Percentiles rank a stretch among this genome's conserved stretches.
Evolutionary conservation across 2,113 vertebrate genomes (phyloP).

Genomic region (Noturus placidus): DNA sequence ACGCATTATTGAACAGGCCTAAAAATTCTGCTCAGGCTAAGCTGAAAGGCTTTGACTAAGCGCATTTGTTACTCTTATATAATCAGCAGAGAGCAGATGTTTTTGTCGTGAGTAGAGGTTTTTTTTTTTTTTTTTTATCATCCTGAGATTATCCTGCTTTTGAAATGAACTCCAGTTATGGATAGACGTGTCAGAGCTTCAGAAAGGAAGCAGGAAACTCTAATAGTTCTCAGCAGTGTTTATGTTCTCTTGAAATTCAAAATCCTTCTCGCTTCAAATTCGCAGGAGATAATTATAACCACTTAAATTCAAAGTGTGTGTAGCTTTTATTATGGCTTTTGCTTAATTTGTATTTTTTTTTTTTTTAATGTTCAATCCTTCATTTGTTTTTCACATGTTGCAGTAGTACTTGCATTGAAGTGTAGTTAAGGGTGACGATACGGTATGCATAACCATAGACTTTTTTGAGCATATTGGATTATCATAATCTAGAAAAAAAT

Average conservation of each 20-base stretch:
- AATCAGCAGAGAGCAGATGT: slow-evolving; percentile 20
- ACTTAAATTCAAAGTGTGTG: not conserved
- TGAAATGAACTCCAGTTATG: not conserved
- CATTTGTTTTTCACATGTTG: not conserved
- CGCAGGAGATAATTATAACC: not conserved
- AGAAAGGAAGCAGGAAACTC: not conserved
- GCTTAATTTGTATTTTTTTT: not conserved
- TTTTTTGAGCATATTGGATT: not conserved
- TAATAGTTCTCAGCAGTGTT: not conserved
- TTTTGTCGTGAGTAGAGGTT: not conserved
- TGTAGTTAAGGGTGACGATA: not conserved
- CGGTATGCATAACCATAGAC: not conserved
- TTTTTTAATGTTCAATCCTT: not conserved
- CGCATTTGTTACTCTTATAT: slow-evolving; percentile 16
- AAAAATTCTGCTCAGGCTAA: slow-evolving; percentile 20
- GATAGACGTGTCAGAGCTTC: not conserved
- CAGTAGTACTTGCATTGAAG: not conserved
- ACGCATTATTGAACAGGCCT: slow-evolving; percentile 23
- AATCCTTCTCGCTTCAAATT: not conserved
- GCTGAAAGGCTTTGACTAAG: not conserved
- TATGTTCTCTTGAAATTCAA: too few species aligned
- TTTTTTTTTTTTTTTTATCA: not conserved
- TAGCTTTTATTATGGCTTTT: not conserved
- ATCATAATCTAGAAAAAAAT: not conserved
- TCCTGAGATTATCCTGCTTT: not conserved